These are phyloP conservation scores for Enteromius mattozi DNA, from an alignment of 2,797 vertebrate species.

Conservation along the genomic window DNA sequence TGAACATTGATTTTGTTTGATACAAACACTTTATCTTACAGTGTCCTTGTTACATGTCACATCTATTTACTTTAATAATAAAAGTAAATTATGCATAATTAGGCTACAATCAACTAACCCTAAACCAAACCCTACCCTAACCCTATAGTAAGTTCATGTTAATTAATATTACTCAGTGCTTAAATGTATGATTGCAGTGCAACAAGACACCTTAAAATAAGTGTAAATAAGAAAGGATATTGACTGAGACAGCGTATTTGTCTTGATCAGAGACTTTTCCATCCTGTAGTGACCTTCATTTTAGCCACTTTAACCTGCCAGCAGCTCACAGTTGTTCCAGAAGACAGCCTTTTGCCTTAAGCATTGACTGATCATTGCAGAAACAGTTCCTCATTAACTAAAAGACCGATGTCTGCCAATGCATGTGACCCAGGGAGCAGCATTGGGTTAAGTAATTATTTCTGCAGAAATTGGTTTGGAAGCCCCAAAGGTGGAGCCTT, in stretches of 20 bases:
- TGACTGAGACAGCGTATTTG: not conserved
- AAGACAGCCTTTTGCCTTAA: constrained; percentile 60
- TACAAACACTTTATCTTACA: not conserved
- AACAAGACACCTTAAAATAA: not conserved
- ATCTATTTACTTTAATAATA: not conserved
- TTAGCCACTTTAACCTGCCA: constrained; percentile 35
- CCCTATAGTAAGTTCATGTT: not conserved
- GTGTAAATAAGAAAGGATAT: not conserved
- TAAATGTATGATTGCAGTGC: not conserved
- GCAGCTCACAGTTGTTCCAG: constrained; percentile 60
- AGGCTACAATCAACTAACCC: not conserved
- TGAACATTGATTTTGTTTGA: not conserved
- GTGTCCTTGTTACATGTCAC: not conserved
- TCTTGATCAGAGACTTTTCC: not conserved
- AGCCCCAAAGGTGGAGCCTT: constrained; percentile 51
- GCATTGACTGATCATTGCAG: constrained; percentile 49
- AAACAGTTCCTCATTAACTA: constrained; percentile 63
- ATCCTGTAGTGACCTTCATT: constrained; percentile 40
- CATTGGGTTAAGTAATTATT: constrained; percentile 57
- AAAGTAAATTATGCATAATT: not conserved
- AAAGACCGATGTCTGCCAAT: constrained; percentile 46
- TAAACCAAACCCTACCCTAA: not conserved
- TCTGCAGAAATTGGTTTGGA: constrained; percentile 57
- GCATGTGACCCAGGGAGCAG: constrained; percentile 55
- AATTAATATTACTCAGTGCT: not conserved